Evolutionary conservation across 2,888 invertebrate genomes (phyloP).

Genomic region (Ligdia adustata): DNA sequence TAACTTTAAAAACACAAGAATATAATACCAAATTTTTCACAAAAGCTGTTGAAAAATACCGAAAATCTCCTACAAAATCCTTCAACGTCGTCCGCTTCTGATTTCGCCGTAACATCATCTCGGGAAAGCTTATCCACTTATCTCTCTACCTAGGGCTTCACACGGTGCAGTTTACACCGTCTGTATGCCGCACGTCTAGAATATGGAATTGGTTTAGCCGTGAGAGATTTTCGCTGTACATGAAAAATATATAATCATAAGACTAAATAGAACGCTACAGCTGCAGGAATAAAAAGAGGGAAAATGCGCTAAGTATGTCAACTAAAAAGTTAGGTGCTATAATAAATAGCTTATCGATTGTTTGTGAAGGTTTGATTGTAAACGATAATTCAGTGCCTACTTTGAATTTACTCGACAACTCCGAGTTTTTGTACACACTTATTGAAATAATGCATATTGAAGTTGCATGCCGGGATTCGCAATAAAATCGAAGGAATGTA

Average conservation of each 20-base stretch:
- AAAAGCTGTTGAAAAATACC: constrained; percentile 1
- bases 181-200: not conserved
- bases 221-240: not conserved
- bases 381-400: no score
- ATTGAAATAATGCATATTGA: no score
- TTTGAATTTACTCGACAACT: no score
- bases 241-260: not conserved
- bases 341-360: no score
- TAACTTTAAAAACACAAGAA: no score
- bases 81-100: constrained; percentile 4
- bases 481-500: no score
- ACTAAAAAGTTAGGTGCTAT: no score
- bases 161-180: constrained; percentile 6
- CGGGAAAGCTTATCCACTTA: constrained; percentile 12
- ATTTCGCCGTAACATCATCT: constrained; percentile 6
- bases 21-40: not conserved
- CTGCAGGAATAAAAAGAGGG: not conserved
- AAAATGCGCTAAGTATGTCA: no score
- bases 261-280: not conserved
- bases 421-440: no score
- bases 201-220: constrained; percentile 4
- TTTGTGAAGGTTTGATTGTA: no score
- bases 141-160: not conserved
- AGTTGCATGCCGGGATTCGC: no score
- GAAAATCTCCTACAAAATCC: not conserved